Base-by-base conservation (phyloP, 2,797 vertebrate species). In the Halcyon smyrnensis region DNA sequence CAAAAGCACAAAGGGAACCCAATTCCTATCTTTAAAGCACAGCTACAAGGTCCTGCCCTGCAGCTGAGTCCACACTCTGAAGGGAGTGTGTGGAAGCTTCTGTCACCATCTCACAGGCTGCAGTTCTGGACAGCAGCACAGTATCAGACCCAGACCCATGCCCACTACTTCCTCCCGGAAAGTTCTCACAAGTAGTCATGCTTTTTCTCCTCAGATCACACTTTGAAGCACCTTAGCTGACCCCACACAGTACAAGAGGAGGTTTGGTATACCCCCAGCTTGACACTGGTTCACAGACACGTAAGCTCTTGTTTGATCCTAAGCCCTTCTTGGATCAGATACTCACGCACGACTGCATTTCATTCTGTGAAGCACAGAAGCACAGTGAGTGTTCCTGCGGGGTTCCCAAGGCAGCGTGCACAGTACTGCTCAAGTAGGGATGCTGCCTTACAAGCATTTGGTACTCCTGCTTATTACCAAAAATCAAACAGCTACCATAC, bases 41-140 rank as follows among this genome's bases (percentile, higher is more conserved):
- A 90, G 56, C n/a, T 56, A 43, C 19, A 43, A 37, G 6, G 9
- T 63, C 30, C 32, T 80, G 46, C 48, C 79, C 74, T 65, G 28
- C 1, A 0, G 48, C n/a, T 64, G 41, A 60, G 32, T 50, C 60
- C 53, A 67, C 20, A 10, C 12, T 71, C 56, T n/a, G 36, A 80
- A 41, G 8, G 28, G n/a, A 78, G 5, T 0, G 3, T 2, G 34
- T 4, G 17, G 32, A 75, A 84, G 39, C 19, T 83, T 17, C 79
- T 23, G 39, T 12, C 6, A 12, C 25, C 1, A 2, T 32, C 60
- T 41, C 3, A 0, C 25, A 36, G 4, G 14, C 19, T 6, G 18
- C 37, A n/a, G 25, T 2, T 86, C 12, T 3, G 27, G 41, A 76
- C 21, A 67, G 30, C 27, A 84, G 41, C 2, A 69, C 36, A 21